Base-by-base conservation (phyloP, 2,797 vertebrate species). In the Gobionotothen gibberifrons region DNA sequence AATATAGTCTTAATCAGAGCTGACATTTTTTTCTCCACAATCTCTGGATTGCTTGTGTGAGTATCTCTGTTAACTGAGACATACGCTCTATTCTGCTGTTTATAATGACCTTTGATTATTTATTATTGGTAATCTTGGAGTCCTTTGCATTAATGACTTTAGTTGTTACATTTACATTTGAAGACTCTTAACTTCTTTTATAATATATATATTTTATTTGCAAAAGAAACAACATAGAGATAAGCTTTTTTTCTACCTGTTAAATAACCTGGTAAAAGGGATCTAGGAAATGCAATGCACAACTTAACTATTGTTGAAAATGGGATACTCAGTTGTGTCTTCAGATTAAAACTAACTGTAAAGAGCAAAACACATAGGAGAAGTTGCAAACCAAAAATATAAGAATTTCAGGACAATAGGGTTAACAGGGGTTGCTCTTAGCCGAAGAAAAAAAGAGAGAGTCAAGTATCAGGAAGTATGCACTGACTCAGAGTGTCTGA, bases 1-100 rank as follows among this genome's bases (percentile, higher is more conserved):
- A 90, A 85, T 85, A 85, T 26, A 79, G 63, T 72, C 19, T 71
- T 66, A 73, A 84, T 29, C 59, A 63, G 10, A 69, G 15, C 48
- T 75, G 60, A 58, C 19, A 49, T 53, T 65, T 63, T 26, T 55
- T 55, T 63, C 62, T 48, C 65, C 44, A 43, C 49, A 59, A 4
- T 32, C 40, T 48, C 44, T 44, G 39, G 9, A 21, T 32, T 21
- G 17, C 21, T 61, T 26, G 16, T 69, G 39, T 77, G 52, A 76
- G 19, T 63, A 54, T 65, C 42, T 63, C 56, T 60, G 21, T 57
- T 59, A 70, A 73, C 56, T 56, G 19, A 26, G 77, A 64, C 51
- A 49, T 29, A 3, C 1, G 22, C 19, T 65, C 17, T 16, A 10
- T 53, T 52, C 55, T 55, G 36, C 13, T 68, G 29, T 64, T 71